Conservation (phyloP, 1,140 invertebrate species). For the Drosophila simulans region DNA sequence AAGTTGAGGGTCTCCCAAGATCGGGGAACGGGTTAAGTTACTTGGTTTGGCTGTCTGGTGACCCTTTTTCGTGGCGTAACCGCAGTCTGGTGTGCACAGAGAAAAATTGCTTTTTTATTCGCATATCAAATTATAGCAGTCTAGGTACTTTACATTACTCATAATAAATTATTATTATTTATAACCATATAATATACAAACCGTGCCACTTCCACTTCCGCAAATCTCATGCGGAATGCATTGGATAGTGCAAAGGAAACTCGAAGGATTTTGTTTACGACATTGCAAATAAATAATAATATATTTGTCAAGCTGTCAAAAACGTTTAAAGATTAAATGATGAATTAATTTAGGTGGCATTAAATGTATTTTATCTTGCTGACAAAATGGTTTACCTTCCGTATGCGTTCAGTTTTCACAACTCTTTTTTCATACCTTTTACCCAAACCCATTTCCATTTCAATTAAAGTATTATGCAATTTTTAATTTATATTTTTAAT, state of each 20-base stretch:
- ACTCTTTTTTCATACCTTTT: neutral
- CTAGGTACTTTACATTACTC: too few relatives aligned
- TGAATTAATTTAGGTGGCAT: too few relatives aligned
- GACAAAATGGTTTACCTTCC: too few relatives aligned
- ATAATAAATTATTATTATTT: too few relatives aligned
- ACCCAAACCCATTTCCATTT: slow-evolving; percentile 34
- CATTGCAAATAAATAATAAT: neutral
- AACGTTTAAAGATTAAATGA: neutral
- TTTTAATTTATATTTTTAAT: slow-evolving; percentile 77
- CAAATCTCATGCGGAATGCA: neutral
- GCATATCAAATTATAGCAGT: neutral
- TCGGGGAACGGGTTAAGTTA: slow-evolving; percentile 5
- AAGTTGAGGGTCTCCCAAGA: slow-evolving; percentile 31
- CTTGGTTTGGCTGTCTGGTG: slow-evolving; percentile 2
- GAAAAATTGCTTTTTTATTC: neutral
- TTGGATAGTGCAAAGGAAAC: neutral
- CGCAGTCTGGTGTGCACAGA: slow-evolving; percentile 4
- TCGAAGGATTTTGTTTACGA: neutral
- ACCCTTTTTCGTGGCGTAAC: neutral
- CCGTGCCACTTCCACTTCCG: neutral
- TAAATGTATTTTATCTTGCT: too few relatives aligned
- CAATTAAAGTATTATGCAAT: slow-evolving; percentile 71
- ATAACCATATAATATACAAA: neutral
- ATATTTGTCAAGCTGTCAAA: neutral
- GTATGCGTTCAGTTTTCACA: neutral